Base-by-base conservation (phyloP, 2,797 vertebrate species). In the Acanthurus tractus region DNA sequence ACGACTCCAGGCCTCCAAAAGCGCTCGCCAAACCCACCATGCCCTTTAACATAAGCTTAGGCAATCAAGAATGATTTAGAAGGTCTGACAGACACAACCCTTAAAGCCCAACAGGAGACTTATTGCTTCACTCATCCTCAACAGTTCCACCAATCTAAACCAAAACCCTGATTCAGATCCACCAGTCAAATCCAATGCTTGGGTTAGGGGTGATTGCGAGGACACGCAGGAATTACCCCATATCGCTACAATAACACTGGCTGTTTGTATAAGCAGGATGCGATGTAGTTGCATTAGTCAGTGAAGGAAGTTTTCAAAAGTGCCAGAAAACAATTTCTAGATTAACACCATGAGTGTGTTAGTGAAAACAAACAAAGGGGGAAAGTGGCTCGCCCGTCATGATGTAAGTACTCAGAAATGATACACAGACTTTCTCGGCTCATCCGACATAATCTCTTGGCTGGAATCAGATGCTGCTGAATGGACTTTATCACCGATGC, bases 311-410 rank as follows among this genome's bases (percentile, higher is more conserved):
- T 34, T 36, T 78, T 86, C 65, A 65, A 82, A 89, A 81, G 83
- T 75, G 57, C 48, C 74, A 82, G 61, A 81, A 74, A 74, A 84
- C 53, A 63, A 75, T 76, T 85, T 81, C 61, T 81, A 91, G 92
- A 90, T 86, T 85, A 89, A 84, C 87, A 82, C 85, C 70, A 72
- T 53, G 44, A 83, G 78, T 13, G 85, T 88, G 92, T 89, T 83
- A 86, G 75, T 84, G 71, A 92, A 91, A 94, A 91, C 84, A 93
- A 93, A 92, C 82, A 90, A 42, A 22, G 44, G 25, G 44, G 64
- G 18, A 82, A 87, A 76, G 78, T 29, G 79, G 74, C 71, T 77
- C n/a, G 42, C 48, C 71, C 46, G 36, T 72, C 72, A 74, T 92
- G 90, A 88, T 89, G 76, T 63, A 79, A 91, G 85, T 54, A 63